These are phyloP conservation scores for Lypha dubia DNA, from an alignment of 2,888 invertebrate species.

Conservation along the genomic window DNA sequence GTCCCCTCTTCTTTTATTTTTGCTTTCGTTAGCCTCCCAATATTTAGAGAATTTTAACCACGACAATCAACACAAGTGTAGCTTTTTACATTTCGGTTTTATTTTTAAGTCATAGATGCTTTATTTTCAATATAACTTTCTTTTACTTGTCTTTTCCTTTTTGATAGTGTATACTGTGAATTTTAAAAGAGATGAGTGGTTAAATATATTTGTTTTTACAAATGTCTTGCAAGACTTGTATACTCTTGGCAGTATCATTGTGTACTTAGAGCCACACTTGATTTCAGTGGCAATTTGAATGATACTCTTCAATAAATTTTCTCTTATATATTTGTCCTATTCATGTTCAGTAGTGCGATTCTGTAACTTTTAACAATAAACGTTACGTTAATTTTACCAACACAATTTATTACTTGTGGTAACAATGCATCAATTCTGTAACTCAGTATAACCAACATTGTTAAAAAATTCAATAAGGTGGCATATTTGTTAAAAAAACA, in stretches of 20 bases:
- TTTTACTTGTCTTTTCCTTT: constrained; percentile 9
- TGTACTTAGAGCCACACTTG: constrained; percentile 5
- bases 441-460: too few species aligned
- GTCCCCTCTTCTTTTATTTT: background rate
- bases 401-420: too few species aligned
- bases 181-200: constrained; percentile 71
- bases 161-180: constrained; percentile 50
- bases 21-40: constrained; percentile 44
- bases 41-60: constrained; percentile 59
- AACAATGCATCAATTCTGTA: too few species aligned
- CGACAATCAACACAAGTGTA: constrained; percentile 57
- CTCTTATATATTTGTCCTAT: background rate
- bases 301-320: constrained; percentile 14
- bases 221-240: background rate
- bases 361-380: too few species aligned
- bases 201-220: background rate
- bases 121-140: background rate
- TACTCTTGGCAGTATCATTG: background rate
- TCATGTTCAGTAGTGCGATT: too few species aligned
- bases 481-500: too few species aligned
- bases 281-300: constrained; percentile 16
- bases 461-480: too few species aligned
- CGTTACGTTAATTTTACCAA: too few species aligned
- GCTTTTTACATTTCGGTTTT: constrained; percentile 29
- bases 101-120: background rate